Conservation (phyloP, 2,888 invertebrate species). For the Mycalesis mineus region DNA sequence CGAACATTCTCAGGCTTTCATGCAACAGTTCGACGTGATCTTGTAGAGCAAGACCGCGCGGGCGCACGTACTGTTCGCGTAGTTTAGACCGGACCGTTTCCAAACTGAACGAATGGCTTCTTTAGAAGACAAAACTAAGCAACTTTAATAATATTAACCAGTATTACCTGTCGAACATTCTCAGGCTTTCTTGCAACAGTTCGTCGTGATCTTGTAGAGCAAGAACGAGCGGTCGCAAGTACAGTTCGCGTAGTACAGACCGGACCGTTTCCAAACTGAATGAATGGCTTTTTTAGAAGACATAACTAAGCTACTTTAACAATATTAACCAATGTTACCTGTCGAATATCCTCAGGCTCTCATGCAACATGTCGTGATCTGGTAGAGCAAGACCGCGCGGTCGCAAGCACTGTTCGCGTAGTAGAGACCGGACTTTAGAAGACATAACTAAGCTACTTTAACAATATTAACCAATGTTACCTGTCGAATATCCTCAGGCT, state of each 20-base stretch:
- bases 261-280: constrained; percentile 96
- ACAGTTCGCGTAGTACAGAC: constrained; percentile 92
- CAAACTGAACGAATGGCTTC: too few relatives aligned
- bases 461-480: constrained; percentile 24
- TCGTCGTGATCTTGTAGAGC: constrained; percentile 79
- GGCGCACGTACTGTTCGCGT: constrained; percentile 90
- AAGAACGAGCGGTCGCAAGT: constrained; percentile 81
- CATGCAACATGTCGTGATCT: constrained; percentile 84
- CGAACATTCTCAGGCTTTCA: constrained; percentile 71
- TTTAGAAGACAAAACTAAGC: too few relatives aligned
- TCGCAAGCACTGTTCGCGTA: constrained; percentile 91
- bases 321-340: not conserved
- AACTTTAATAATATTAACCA: not conserved
- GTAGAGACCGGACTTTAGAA: constrained; percentile 91
- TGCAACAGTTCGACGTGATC: constrained; percentile 85
- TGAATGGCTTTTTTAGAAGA: too few relatives aligned
- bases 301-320: too few relatives aligned
- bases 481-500: constrained; percentile 92
- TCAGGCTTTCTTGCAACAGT: constrained; percentile 87
- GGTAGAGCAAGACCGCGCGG: constrained; percentile 77
- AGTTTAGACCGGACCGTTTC: constrained; percentile 93
- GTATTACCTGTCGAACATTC: constrained; percentile 86
- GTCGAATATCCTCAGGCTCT: constrained; percentile 62
- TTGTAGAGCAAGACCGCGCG: constrained; percentile 74
- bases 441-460: too few relatives aligned